These are phyloP conservation scores for Esox lucius DNA, from an alignment of 2,797 vertebrate species.

Conservation along the genomic window DNA sequence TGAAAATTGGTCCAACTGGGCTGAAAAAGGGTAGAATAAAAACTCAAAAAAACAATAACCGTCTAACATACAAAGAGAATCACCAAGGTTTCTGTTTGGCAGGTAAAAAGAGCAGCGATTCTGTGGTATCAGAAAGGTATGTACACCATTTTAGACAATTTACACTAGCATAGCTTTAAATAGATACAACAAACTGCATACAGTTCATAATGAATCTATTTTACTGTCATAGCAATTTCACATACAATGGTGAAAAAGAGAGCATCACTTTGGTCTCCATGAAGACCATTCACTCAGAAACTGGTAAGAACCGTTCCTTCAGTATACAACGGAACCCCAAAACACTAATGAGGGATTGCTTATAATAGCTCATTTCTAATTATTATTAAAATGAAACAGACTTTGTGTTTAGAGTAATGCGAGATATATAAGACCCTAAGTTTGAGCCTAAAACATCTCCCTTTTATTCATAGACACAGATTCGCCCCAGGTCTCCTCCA, in stretches of 20 bases:
- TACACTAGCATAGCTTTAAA: no score
- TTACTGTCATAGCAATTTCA: neutral
- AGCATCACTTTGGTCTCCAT: slow-evolving; percentile 22
- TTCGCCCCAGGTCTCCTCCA: slow-evolving; percentile 47
- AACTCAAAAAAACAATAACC: no score
- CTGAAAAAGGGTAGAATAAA: no score
- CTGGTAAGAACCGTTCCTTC: neutral
- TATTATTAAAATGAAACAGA: neutral
- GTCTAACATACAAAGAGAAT: neutral
- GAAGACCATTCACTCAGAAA: slow-evolving; percentile 10
- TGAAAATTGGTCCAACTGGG: no score
- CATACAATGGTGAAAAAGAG: slow-evolving; percentile 12
- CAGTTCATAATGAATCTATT: neutral
- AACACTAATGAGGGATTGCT: neutral
- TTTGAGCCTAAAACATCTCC: neutral
- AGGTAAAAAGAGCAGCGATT: slow-evolving; percentile 50
- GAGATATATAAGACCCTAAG: no score
- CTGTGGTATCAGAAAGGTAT: slow-evolving; percentile 54
- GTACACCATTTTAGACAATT: neutral
- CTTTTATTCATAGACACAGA: slow-evolving; percentile 43
- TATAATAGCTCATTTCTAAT: neutral
- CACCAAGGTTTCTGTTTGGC: slow-evolving; percentile 23
- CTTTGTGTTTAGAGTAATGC: no score
- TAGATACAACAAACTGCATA: no score
- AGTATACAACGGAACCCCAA: neutral